Percentiles rank a stretch among this genome's conserved stretches.
These are phyloP conservation scores for Colletes collaris DNA, from an alignment of 2,888 invertebrate genomes.

Conservation along the genomic window DNA sequence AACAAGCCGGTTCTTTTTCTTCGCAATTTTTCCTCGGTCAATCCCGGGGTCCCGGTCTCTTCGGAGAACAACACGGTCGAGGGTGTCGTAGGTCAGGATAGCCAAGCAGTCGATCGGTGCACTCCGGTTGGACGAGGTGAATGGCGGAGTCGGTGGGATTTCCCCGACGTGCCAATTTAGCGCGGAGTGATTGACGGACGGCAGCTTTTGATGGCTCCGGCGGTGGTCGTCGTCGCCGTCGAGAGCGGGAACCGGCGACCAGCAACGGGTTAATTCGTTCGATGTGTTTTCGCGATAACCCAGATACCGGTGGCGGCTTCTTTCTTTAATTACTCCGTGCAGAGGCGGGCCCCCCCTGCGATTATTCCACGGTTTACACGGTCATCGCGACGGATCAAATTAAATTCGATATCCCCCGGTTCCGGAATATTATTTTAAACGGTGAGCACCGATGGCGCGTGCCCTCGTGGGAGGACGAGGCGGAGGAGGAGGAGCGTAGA, in stretches of 20 bases:
- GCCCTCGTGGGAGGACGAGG: not conserved
- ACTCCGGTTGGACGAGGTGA: slow-evolving; percentile 33
- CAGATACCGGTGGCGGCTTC: slow-evolving; percentile 3
- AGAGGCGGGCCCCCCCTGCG: not conserved
- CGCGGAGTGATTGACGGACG: slow-evolving; percentile 53
- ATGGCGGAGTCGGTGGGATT: slow-evolving; percentile 48
- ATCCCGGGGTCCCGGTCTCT: not conserved
- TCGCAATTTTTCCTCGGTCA: slow-evolving; percentile 1
- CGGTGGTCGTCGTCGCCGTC: too few species aligned
- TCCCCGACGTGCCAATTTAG: slow-evolving; percentile 57
- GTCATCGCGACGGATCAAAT: slow-evolving; percentile 35
- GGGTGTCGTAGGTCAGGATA: slow-evolving; percentile 62
- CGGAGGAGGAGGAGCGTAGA: slow-evolving; percentile 1
- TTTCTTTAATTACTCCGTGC: slow-evolving; percentile 32
- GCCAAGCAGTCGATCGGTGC: slow-evolving; percentile 12
- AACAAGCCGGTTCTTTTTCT: slow-evolving; percentile 25
- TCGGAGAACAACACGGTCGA: slow-evolving; percentile 41
- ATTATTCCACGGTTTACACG: slow-evolving; percentile 32
- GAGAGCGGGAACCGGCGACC: too few species aligned
- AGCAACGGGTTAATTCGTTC: slow-evolving; percentile 41
- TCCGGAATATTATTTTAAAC: slow-evolving; percentile 46
- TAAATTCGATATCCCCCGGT: slow-evolving; percentile 41
- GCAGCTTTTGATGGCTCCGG: slow-evolving; percentile 36
- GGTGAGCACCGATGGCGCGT: slow-evolving; percentile 4
- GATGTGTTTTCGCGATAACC: slow-evolving; percentile 42